A percentile compares a stretch with the other conserved stretches of the same genome.
Conservation (phyloP, 2,113 vertebrate species). For the Empidonax alnorum region DNA sequence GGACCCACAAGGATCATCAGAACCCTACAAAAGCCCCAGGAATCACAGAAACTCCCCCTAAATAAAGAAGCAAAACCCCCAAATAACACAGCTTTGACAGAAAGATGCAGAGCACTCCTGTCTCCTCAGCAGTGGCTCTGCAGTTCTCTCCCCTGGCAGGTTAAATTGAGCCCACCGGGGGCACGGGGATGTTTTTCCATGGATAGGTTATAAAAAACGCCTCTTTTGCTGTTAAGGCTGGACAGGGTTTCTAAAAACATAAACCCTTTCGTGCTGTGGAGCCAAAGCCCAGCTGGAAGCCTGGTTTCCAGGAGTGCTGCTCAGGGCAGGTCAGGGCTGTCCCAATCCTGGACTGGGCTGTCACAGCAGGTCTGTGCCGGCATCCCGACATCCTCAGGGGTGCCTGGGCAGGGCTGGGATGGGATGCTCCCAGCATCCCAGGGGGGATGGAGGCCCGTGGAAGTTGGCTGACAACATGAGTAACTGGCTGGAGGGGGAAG, state of each 20-base stretch:
- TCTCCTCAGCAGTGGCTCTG: not conserved
- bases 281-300: not conserved
- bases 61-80: not conserved
- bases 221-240: not conserved
- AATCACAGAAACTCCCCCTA: not conserved
- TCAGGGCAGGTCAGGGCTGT: rapidly evolving
- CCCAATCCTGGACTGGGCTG: rapidly evolving
- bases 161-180: not conserved
- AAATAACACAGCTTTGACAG: not conserved
- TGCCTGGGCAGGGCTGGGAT: not conserved
- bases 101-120: not conserved
- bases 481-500: not conserved
- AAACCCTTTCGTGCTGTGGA: not conserved
- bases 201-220: not conserved
- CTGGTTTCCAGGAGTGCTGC: rapidly evolving
- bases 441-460: rapidly evolving
- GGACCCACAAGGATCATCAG: not conserved
- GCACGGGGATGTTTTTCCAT: not conserved
- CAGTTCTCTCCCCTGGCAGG: not conserved
- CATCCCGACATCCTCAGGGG: rapidly evolving
- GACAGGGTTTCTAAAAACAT: not conserved
- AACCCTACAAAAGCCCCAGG: not conserved
- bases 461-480: not conserved
- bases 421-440: rapidly evolving
- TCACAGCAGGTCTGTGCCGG: rapidly evolving